Evolutionary conservation across 1,140 invertebrate species (phyloP), one percentile per base, ranked within the genome.

Genomic region (Pantala flavescens): DNA sequence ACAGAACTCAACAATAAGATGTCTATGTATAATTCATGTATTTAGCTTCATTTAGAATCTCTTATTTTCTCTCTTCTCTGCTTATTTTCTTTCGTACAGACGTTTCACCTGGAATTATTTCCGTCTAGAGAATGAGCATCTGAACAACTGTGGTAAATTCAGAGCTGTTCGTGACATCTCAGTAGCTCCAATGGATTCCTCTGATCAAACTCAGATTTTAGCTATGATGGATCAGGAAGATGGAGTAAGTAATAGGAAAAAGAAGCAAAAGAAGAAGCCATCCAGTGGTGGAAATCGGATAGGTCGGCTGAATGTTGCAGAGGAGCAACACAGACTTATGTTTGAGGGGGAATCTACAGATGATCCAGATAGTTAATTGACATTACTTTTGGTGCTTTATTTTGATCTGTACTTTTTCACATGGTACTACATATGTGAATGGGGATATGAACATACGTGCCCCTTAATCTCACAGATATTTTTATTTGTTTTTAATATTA

Each of bases 101-200:
- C 87, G 97, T 75, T 99, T 99, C 85, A 90, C 99, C 49, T 99
- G 98, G 98, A 99, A 99, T 84, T 99, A 97, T 82, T 99, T 99
- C 86, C 97, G 98, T 0, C 82, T 99, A 77, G 98, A 99, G 85
- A 99, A 99, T 84, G 98, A 99, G 81, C 98, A 99, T 87, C 85
- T 99, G 9, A 99, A 99, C 84, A 99, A 99, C 85, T 99, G 97
- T 85, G 98, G 98, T 84, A 96, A 99, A 86, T 99, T 99, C 86
- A 87, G 98, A 81, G 98, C 98, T 5, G 98, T 99, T 0, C 84
- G 98, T 23, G 98, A 99, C 82, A 99, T 99, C 76, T 98, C 95
- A 0, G 96, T 99, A 24, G 96, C 96, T 11, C 98, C 98, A 0
- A 89, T 99, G 23, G 95, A 98, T 83, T 93, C 93, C 73, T 95